Percentiles rank a stretch among this genome's conserved stretches.
Evolutionary conservation across 2,888 invertebrate genomes (phyloP).

Genomic region (Tryphoninae sp.): DNA sequence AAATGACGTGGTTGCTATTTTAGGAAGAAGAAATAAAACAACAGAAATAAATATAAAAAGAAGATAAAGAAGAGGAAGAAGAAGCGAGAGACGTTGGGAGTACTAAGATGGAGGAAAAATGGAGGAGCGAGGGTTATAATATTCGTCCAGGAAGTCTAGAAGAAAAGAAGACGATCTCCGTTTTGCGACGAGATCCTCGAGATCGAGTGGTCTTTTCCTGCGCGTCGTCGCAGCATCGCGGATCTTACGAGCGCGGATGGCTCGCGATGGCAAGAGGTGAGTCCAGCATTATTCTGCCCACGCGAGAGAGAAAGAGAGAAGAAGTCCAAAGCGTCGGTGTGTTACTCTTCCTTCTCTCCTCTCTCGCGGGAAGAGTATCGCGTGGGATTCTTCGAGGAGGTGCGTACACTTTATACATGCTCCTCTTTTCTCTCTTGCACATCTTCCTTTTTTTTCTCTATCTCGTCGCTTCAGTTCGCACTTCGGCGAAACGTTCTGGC

Average conservation of each 20-base stretch:
- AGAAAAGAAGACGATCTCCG: neutral
- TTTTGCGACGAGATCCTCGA: conserved; percentile 23
- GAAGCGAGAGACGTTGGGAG: neutral
- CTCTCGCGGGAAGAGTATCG: conserved; percentile 30
- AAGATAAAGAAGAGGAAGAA: too few relatives aligned
- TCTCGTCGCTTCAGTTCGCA: conserved; percentile 27
- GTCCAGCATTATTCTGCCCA: conserved; percentile 58
- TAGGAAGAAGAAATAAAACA: neutral
- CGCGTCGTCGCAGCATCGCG: conserved; percentile 16
- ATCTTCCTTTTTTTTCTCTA: conserved; percentile 33
- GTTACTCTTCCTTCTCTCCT: neutral
- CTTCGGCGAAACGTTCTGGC: conserved; percentile 34
- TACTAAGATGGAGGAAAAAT: neutral
- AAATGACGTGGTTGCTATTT: too few relatives aligned
- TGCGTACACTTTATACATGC: conserved; percentile 32
- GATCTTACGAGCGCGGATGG: neutral
- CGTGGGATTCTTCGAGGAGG: conserved; percentile 58
- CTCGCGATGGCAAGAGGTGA: neutral
- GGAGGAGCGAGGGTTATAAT: neutral
- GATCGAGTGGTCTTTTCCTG: neutral
- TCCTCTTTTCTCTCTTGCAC: conserved; percentile 41
- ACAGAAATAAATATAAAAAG: neutral
- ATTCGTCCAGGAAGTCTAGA: conserved; percentile 28
- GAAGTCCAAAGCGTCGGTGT: conserved; percentile 14
- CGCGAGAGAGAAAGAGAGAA: conserved; percentile 29